Base-by-base conservation (phyloP, 2,888 invertebrate species). In the Drosophila seclusa region DNA sequence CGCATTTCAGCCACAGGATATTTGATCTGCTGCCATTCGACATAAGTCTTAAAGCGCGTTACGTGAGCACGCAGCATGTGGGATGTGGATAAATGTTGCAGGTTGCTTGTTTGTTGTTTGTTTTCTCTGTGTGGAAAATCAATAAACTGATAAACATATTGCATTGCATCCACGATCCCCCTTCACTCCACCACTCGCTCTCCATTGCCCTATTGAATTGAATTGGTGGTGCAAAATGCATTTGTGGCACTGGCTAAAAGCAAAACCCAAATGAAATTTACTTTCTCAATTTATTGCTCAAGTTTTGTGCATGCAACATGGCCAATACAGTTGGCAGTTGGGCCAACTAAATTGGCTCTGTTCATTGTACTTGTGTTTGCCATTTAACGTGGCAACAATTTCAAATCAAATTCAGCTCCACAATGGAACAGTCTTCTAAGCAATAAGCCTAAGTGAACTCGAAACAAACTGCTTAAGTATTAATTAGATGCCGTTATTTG, bases 1-100 rank as follows among this genome's bases (percentile, higher is more conserved):
- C 82, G 88, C 78, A 85, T 85, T 88, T 80, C 85, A 88, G 82
- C 89, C 87, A 86, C 89, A 87, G 87, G 87, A 88, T 89, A 89
- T 89, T 88, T 89, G 89, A 89, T 86, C 87, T 87, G 76, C 76
- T 82, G 82, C 89, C 87, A 82, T 89, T 87, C 83, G 87, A 87
- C 84, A 87, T 73, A 75, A 82, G 87, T 79, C 82, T 81, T 74
- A 68, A 63, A 68, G 32, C 18, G 59, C n/a, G 42, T 54, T 18
- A 55, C 36, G 42, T 10, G 42, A 21, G 42, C 53, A 54, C 10
- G 31, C 38, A 27, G 57, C 54, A 42, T 52, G 40, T 48, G 34
- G 68, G 67, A 67, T 78, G 73, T 73, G 81, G 71, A 61, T 82
- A 78, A 80, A 80, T 72, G 80, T 83, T 68, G 61, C 63, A 72